Conservation (phyloP, 2,797 vertebrate species). For the Pteropus rufus region DNA sequence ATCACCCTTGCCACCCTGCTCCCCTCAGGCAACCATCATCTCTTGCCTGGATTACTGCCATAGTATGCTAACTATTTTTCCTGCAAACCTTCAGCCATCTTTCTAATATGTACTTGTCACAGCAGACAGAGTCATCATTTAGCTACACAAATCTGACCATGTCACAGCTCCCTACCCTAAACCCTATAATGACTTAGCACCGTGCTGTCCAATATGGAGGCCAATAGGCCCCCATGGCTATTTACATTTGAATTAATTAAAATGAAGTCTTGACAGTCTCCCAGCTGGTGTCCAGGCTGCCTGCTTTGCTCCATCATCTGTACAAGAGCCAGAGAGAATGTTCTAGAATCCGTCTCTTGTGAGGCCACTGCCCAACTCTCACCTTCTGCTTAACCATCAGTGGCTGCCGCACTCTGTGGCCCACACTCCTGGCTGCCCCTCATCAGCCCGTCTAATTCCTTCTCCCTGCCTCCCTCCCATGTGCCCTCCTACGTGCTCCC, state of each 20-base stretch:
- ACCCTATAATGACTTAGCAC: neutral
- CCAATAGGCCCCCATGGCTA: neutral
- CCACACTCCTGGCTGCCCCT: neutral
- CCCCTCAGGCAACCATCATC: rapidly evolving
- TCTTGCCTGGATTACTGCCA: no score
- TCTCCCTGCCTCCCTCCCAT: neutral
- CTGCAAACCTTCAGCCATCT: neutral
- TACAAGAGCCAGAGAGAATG: neutral
- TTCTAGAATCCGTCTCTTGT: neutral
- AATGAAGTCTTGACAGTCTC: neutral
- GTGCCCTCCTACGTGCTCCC: neutral
- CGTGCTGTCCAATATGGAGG: rapidly evolving
- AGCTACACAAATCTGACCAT: neutral
- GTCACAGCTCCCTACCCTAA: neutral
- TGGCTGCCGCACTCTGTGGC: rapidly evolving
- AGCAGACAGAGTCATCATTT: neutral
- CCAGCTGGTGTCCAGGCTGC: no score
- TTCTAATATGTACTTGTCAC: neutral
- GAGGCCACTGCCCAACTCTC: neutral
- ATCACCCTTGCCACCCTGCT: neutral
- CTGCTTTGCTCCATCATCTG: neutral
- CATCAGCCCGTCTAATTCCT: rapidly evolving
- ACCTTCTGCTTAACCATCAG: neutral
- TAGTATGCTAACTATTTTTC: neutral
- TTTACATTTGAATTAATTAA: neutral